Conservation (phyloP, 2,797 vertebrate genomes). For the Rousettus madagascariensis region DNA sequence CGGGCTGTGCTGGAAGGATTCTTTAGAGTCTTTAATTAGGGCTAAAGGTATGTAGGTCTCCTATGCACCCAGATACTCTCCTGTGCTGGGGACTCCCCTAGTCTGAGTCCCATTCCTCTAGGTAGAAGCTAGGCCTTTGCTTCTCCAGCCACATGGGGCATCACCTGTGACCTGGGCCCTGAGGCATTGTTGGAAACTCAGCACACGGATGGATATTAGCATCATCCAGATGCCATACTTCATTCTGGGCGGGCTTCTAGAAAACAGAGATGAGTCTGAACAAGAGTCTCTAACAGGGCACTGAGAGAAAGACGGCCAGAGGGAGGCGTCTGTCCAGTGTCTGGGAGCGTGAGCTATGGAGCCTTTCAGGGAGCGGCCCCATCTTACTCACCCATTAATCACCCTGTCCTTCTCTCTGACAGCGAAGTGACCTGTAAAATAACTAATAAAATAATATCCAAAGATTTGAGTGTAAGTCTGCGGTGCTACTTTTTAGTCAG, state of each 20-base stretch:
- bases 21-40: not conserved
- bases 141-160: not conserved
- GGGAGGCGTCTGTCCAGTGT: not conserved
- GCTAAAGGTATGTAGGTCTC: not conserved
- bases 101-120: not conserved
- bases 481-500: not conserved
- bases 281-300: not conserved
- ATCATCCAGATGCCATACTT: not conserved
- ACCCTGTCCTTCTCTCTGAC: not conserved
- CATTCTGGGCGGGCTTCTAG: not conserved
- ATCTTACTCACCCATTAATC: conserved; percentile 39
- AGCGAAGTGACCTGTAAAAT: not conserved
- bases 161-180: not conserved
- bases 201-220: not conserved
- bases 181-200: not conserved
- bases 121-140: not conserved
- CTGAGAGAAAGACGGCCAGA: not conserved
- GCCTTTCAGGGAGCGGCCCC: not conserved
- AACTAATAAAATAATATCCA: not conserved
- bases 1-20: not conserved
- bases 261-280: not conserved
- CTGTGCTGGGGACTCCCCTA: not conserved
- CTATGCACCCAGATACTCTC: not conserved
- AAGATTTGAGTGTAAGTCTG: not conserved
- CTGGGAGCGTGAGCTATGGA: not conserved